Conservation (phyloP, 2,797 vertebrate genomes). For the Vipera latastei region DNA sequence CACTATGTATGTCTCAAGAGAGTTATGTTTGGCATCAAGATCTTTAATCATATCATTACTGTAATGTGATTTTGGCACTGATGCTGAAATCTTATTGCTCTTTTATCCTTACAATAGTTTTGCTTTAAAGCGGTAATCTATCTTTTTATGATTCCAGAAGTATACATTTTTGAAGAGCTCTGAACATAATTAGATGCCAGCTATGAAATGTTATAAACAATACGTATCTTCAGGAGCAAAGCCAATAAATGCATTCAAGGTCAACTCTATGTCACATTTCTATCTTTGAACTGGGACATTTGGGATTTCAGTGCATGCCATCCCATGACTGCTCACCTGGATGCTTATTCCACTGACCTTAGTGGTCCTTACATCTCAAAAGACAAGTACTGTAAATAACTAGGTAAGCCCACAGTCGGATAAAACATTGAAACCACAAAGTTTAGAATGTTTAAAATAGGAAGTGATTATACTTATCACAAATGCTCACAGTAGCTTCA, state of each 20-base stretch:
- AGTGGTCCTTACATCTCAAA: not conserved
- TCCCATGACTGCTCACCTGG: not conserved
- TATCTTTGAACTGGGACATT: not conserved
- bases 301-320: not conserved
- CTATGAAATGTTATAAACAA: not conserved
- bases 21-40: not conserved
- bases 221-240: not conserved
- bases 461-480: conserved; percentile 48
- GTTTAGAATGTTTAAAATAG: not conserved
- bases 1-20: not conserved
- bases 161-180: not conserved
- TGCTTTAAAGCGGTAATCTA: not conserved
- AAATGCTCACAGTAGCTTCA: conserved; percentile 39
- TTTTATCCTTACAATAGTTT: not conserved
- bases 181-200: not conserved
- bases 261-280: not conserved
- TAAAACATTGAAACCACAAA: not conserved
- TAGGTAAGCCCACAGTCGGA: not conserved
- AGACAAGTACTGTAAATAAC: not conserved
- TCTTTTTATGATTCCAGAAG: not conserved
- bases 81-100: not conserved
- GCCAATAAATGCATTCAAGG: not conserved
- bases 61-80: not conserved
- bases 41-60: not conserved
- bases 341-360: not conserved